Evolutionary conservation across 2,113 vertebrate species (phyloP), one percentile per base, ranked within the genome.

Genomic region (Eurystomus gularis): DNA sequence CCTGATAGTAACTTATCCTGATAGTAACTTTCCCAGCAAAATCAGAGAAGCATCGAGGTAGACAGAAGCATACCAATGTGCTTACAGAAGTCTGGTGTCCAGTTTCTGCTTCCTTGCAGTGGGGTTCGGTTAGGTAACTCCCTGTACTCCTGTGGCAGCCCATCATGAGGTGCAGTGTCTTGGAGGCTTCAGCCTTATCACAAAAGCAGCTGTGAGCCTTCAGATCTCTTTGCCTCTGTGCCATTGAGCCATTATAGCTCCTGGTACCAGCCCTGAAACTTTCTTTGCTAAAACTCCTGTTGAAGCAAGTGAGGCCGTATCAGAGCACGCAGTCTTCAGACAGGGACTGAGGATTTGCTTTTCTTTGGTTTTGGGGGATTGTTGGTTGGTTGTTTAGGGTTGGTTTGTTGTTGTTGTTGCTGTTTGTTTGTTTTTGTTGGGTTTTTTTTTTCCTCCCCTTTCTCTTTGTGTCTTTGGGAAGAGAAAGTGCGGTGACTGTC

Each of bases 401-500:
- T 17, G 17, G 17, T 20, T 48, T 48, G 19, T 48, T 44, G 42
- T 44, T 44, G 24, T 26, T 49, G 48, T 23, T 49, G 21, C 18
- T 15, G 44, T 46, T 46, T 46, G 2, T 51, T 33, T 33, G 3
- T 0, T 5, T 66, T 24, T 39, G n/a, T n/a, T n/a, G n/a, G n/a
- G n/a, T n/a, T n/a, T 21, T 57, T 21, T 14, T 8, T 2, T 1
- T 10, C 3, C 26, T 83, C 19, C 35, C n/a, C 14, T 68, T 88
- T 60, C 65, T 3, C 10, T 77, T 77, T 24, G 9, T 64, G 13
- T 51, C 15, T 64, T 72, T 28, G 16, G n/a, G 64, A 58, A 44
- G 29, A 61, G 48, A 40, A 57, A 66, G 25, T 81, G 5, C 8
- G 13, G 40, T 37, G 52, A 40, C 33, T 65, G 33, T 31, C 52